A percentile compares a stretch with the other conserved stretches of the same genome.
Conservation (phyloP, 2,888 invertebrate species). For the Cephus rjabovi region DNA sequence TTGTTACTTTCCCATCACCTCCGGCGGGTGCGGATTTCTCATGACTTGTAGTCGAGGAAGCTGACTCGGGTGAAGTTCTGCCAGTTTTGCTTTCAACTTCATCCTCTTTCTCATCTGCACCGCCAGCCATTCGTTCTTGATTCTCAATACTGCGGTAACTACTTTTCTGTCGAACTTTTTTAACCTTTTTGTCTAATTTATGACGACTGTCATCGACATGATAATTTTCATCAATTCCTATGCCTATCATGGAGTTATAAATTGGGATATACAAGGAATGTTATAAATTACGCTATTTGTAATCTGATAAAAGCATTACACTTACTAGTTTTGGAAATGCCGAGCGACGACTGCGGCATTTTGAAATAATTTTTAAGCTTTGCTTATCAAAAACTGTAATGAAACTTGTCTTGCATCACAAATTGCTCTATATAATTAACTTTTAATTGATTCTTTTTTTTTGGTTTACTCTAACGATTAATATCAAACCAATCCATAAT, state of each 20-base stretch:
- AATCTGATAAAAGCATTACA: neutral
- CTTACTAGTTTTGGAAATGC: neutral
- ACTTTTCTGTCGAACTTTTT: constrained; percentile 20
- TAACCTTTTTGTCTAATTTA: constrained; percentile 19
- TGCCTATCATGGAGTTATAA: neutral
- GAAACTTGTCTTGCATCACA: neutral
- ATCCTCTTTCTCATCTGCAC: constrained; percentile 24
- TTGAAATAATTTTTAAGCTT: neutral
- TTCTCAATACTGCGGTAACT: constrained; percentile 11
- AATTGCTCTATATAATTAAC: neutral
- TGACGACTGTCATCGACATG: neutral
- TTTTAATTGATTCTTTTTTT: neutral
- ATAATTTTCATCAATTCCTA: neutral
- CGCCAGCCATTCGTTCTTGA: constrained; percentile 28
- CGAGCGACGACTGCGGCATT: neutral
- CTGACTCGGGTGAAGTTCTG: neutral
- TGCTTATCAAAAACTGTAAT: neutral
- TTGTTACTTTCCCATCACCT: neutral
- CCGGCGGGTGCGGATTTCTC: neutral
- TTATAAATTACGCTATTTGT: neutral
- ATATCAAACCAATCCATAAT: neutral
- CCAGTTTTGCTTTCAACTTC: constrained; percentile 6
- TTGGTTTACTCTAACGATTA: neutral
- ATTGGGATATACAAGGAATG: neutral
- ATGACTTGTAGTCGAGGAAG: neutral